These are phyloP conservation scores for Bombycilla garrulus DNA, from an alignment of 2,113 vertebrate genomes.

Conservation along the genomic window DNA sequence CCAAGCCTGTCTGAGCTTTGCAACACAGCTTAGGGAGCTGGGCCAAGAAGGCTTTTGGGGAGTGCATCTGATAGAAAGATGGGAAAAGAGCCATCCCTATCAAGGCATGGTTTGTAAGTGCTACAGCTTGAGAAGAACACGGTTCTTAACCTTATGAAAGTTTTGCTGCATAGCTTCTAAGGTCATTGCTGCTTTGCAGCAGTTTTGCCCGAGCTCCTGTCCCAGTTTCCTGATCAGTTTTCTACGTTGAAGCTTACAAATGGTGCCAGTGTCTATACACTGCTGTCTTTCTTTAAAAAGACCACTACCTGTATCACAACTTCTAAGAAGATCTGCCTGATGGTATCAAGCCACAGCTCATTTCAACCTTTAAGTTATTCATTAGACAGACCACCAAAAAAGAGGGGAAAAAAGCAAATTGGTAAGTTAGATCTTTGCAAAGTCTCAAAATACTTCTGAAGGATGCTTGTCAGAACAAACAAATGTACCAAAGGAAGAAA, in stretches of 20 bases:
- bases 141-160: neutral
- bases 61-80: rapidly evolving
- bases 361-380: neutral
- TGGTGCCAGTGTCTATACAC: neutral
- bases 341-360: neutral
- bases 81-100: neutral
- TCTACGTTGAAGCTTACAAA: neutral
- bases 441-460: neutral
- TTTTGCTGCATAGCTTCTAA: neutral
- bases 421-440: neutral
- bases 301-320: neutral
- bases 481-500: neutral
- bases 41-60: neutral
- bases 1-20: neutral
- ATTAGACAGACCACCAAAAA: neutral
- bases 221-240: neutral
- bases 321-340: neutral
- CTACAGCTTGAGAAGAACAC: neutral
- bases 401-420: neutral
- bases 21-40: neutral
- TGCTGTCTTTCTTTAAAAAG: neutral
- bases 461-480: slow-evolving; percentile 22
- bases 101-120: neutral
- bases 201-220: neutral
- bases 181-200: neutral